These are phyloP conservation scores for Hyposoter didymator DNA, from an alignment of 2,888 invertebrate species.

Conservation along the genomic window DNA sequence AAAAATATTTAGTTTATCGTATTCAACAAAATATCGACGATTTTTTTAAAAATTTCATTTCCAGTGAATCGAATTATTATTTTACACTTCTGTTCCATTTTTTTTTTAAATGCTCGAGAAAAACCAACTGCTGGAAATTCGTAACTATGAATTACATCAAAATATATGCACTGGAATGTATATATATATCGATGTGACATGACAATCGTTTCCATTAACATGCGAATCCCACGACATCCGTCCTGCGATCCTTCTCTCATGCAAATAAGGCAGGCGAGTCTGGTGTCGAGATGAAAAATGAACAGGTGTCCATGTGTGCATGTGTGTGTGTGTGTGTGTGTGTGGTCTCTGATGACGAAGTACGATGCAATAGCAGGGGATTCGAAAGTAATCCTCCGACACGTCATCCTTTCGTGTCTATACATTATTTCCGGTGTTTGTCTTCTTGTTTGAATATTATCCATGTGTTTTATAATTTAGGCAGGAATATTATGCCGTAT, in stretches of 20 bases:
- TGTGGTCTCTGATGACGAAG: conserved; percentile 10
- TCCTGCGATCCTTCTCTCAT: conserved; percentile 59
- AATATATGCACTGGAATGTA: neutral
- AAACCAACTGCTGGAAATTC: neutral
- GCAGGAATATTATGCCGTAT: neutral
- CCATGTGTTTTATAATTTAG: conserved; percentile 13
- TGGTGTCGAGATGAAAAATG: conserved; percentile 29
- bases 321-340: neutral
- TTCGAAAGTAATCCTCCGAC: conserved; percentile 63
- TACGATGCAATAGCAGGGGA: conserved; percentile 40
- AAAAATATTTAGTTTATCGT: too few species aligned
- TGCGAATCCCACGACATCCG: conserved; percentile 68
- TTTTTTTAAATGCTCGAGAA: neutral
- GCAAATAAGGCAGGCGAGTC: conserved; percentile 59
- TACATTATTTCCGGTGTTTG: conserved; percentile 54
- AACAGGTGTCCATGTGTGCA: conserved; percentile 36
- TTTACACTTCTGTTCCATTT: neutral
- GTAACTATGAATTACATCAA: neutral
- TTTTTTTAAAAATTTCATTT: too few species aligned
- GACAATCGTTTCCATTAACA: conserved; percentile 58
- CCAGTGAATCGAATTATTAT: neutral
- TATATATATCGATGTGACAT: neutral
- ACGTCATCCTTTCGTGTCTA: conserved; percentile 49
- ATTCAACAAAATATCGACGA: too few species aligned
- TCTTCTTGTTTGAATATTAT: neutral